These are phyloP conservation scores for Pipa parva DNA, from an alignment of 2,113 vertebrate species.

Conservation along the genomic window DNA sequence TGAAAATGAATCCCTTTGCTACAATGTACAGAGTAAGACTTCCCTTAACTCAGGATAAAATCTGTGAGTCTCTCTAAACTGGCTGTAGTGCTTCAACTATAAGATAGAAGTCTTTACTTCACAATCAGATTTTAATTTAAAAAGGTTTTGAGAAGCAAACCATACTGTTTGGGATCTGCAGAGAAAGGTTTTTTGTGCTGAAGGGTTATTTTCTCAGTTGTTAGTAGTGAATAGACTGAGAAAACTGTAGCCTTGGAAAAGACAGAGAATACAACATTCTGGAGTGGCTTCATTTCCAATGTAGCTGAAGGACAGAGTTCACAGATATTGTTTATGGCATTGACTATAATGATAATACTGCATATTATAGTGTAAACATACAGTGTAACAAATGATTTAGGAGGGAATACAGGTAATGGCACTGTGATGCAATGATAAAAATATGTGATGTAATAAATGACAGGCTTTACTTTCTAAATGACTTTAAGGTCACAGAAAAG, in stretches of 20 bases:
- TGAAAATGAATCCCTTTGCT: no score
- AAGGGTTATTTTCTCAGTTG: conserved; percentile 3
- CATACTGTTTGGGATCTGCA: neutral
- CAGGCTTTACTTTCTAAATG: no score
- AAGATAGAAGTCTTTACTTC: neutral
- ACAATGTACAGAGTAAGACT: no score
- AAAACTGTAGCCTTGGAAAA: neutral
- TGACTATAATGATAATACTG: neutral
- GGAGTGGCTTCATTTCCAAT: neutral
- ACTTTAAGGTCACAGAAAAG: no score
- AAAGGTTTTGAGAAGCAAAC: neutral
- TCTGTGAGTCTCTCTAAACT: neutral
- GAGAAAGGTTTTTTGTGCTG: neutral
- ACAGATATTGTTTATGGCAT: neutral
- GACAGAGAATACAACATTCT: neutral
- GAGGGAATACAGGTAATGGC: neutral
- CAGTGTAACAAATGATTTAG: neutral
- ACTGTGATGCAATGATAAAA: neutral
- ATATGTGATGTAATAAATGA: no score
- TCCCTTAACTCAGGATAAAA: no score
- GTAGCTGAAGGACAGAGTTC: neutral
- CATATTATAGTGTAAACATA: neutral
- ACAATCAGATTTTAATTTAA: conserved; percentile 1
- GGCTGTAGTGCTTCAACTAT: neutral
- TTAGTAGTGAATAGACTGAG: neutral